Base-by-base conservation (phyloP, 2,888 invertebrate species). In the Scelioninae gen. 2 region DNA sequence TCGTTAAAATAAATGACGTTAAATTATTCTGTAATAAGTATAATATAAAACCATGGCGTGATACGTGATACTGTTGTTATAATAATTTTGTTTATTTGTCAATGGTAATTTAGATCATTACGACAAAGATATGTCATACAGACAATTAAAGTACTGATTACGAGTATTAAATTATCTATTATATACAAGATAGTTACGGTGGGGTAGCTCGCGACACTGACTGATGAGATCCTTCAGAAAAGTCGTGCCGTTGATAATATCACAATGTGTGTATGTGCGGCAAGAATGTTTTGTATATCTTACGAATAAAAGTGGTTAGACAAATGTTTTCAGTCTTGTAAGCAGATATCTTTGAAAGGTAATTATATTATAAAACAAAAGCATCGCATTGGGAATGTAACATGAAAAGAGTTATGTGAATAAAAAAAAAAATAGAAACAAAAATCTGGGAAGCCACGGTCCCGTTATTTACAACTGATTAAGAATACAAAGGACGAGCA, bases 201-300 rank as follows among this genome's bases (percentile, higher is more conserved):
- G 48, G 41, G 57, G 50, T 67, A 19, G 33, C 48, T 37, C 37
- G 52, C 15, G 68, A 58, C 58, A 52, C 58, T 68, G 68, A 60
- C 68, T 41, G 68, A 68, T 68, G 68, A 60, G 58, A 68, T 67
- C 50, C 67, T 67, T 67, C 7, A 67, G 57, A 57, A 45, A 57
- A 57, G 67, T 50, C 57, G 67, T 67, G 65, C 65, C n/a, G 37
- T 39, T 55, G 65, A 65, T 65, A 39, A 55, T 39, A 65, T 65
- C 65, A 55, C n/a, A n/a, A n/a, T n/a, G 22, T 37, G 33, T 22
- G 39, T 52, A 45, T 64, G 31, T 52, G 53, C 35, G 15, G 43
- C 35, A 43, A 16, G 55, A 65, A 55, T 65, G 65, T 65, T 65
- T 55, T 65, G 46, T 55, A 65, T 55, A 55, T 48, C 55, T 45